A percentile compares a stretch with the other conserved stretches of the same genome.
Conservation (phyloP, 1,140 invertebrate genomes). For the Cherax quadricarinatus region DNA sequence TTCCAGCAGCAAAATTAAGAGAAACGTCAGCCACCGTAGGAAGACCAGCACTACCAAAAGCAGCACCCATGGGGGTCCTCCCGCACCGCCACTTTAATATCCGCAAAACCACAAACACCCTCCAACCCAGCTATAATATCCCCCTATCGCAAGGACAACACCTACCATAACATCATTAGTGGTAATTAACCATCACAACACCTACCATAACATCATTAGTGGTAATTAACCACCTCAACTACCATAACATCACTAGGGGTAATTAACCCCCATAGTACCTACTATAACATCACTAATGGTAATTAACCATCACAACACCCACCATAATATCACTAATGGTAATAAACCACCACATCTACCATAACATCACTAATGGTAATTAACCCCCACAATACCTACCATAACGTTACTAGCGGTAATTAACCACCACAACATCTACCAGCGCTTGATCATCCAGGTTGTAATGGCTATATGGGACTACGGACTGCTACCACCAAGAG, state of each 20-base stretch:
- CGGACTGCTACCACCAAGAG: too few relatives aligned
- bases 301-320: background rate
- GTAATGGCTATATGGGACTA: too few relatives aligned
- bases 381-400: background rate
- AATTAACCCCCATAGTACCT: background rate
- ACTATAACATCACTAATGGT: background rate
- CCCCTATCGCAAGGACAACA: background rate
- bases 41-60: background rate
- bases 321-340: background rate
- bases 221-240: background rate
- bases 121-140: background rate
- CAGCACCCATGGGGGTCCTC: background rate
- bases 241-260: background rate
- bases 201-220: background rate
- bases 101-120: background rate
- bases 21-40: too few relatives aligned
- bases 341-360: background rate
- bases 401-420: background rate
- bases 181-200: background rate
- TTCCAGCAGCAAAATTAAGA: too few relatives aligned
- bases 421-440: background rate
- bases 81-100: conserved; percentile 9
- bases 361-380: background rate
- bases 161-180: background rate
- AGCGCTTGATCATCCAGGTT: background rate